Conservation (phyloP, 2,888 invertebrate species). For the Pilophorus perplexus region DNA sequence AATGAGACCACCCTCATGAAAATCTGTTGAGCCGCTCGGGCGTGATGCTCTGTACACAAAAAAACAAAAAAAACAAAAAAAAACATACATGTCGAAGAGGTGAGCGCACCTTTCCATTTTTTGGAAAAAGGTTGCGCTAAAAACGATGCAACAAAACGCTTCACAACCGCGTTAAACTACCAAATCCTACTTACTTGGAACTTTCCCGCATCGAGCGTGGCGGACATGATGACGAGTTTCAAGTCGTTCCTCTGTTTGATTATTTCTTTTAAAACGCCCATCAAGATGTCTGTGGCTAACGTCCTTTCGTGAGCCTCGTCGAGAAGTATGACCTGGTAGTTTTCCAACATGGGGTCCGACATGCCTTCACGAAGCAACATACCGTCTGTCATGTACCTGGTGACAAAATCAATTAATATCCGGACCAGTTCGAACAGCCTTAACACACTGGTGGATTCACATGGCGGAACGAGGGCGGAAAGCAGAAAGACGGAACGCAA, state of each 20-base stretch:
- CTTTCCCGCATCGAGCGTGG: slow-evolving; percentile 97
- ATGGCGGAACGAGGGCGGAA: no score
- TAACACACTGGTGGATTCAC: no score
- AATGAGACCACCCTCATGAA: no score
- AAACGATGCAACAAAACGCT: no score
- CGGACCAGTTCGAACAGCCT: no score
- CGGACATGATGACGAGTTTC: slow-evolving; percentile 98
- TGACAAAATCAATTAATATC: neutral
- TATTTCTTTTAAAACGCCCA: slow-evolving; percentile 98
- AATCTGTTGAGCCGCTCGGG: no score
- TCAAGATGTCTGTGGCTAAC: slow-evolving; percentile 94
- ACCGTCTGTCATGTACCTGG: slow-evolving; percentile 97
- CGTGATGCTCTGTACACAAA: no score
- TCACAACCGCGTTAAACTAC: neutral
- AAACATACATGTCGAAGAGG: no score
- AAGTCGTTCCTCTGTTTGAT: slow-evolving; percentile 87
- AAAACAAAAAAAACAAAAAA: no score
- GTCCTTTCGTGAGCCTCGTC: slow-evolving; percentile 99
- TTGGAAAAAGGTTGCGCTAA: no score
- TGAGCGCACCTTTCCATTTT: no score
- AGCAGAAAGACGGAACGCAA: no score
- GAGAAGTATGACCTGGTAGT: slow-evolving; percentile 90
- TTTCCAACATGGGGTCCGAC: slow-evolving; percentile 97
- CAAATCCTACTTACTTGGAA: slow-evolving; percentile 63
- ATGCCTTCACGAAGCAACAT: slow-evolving; percentile 98